phyloP scores from a whole-genome alignment of 1,140 invertebrate genomes.

The Drosophila suzukii region DNA sequence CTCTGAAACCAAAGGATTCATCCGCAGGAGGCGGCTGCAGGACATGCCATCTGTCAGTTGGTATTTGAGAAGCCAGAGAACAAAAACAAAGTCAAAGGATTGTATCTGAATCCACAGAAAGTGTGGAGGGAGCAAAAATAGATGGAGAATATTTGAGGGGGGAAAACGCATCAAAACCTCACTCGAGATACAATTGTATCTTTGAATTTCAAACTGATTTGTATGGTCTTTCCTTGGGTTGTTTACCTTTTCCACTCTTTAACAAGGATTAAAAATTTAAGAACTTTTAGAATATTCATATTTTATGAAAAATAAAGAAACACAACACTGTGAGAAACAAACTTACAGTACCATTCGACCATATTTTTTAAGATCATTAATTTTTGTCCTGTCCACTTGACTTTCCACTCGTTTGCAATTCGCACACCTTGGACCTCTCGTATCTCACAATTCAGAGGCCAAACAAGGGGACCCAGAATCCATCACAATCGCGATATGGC shows the following conservation, averaged over 20 bases:
- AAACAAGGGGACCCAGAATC: slow-evolving; percentile 19
- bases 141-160: not conserved
- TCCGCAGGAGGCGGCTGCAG: slow-evolving; percentile 38
- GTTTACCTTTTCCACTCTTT: not conserved
- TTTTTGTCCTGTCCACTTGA: slow-evolving; percentile 49
- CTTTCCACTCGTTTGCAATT: slow-evolving; percentile 49
- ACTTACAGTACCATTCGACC: no score
- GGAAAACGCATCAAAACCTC: slow-evolving; percentile 15
- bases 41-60: slow-evolving; percentile 64
- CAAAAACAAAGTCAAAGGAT: slow-evolving; percentile 55
- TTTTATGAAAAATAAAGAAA: no score
- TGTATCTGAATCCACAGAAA: slow-evolving; percentile 25
- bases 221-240: not conserved
- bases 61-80: slow-evolving; percentile 49
- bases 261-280: no score
- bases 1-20: not conserved
- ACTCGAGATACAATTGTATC: slow-evolving; percentile 35
- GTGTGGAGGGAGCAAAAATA: not conserved
- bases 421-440: slow-evolving; percentile 44
- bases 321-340: no score
- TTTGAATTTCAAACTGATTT: slow-evolving; percentile 9
- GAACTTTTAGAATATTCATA: no score
- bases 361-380: no score
- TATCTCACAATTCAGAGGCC: slow-evolving; percentile 68
- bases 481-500: slow-evolving; percentile 66